Conservation (phyloP, 2,113 vertebrate genomes). For the Neodontobutis hainanensis region DNA sequence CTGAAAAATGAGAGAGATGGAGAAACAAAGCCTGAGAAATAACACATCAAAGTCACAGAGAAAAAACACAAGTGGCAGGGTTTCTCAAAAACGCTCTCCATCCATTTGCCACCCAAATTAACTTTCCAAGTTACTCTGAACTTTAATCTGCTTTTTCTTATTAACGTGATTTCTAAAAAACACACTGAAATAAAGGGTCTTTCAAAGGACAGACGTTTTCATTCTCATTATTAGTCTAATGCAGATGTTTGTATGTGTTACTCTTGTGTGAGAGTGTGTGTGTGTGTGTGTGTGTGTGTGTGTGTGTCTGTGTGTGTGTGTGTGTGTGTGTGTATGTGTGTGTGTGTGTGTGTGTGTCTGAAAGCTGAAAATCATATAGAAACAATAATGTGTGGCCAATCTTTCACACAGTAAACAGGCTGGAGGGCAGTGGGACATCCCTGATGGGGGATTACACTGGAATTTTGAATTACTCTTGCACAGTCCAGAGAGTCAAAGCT, state of each 20-base stretch:
- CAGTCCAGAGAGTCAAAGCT: slow-evolving; percentile 52
- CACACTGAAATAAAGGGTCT: slow-evolving; percentile 5
- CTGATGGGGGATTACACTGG: slow-evolving; percentile 64
- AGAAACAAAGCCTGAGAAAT: not conserved
- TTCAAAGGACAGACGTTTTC: slow-evolving; percentile 33
- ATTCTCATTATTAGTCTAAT: slow-evolving; percentile 17
- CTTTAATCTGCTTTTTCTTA: slow-evolving; percentile 52
- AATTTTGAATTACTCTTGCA: slow-evolving; percentile 70
- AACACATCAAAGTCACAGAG: not conserved
- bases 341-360: too few relatives aligned
- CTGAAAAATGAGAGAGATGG: slow-evolving; percentile 24
- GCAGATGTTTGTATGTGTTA: slow-evolving; percentile 20
- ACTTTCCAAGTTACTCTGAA: slow-evolving; percentile 32
- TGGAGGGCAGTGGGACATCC: slow-evolving; percentile 57
- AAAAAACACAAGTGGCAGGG: slow-evolving; percentile 11
- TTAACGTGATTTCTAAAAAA: slow-evolving; percentile 51
- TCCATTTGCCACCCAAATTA: slow-evolving; percentile 20
- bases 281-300: too few relatives aligned
- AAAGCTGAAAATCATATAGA: slow-evolving; percentile 36
- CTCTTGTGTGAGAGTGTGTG: too few relatives aligned
- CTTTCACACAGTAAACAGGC: slow-evolving; percentile 55
- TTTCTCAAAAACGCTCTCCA: slow-evolving; percentile 23
- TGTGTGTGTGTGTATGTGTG: too few relatives aligned
- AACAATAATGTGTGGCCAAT: slow-evolving; percentile 46
- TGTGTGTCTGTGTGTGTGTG: too few relatives aligned